A percentile compares a stretch with the other conserved stretches of the same genome.
Conservation (phyloP, 1,140 invertebrate species). For the Drosophila insularis region DNA sequence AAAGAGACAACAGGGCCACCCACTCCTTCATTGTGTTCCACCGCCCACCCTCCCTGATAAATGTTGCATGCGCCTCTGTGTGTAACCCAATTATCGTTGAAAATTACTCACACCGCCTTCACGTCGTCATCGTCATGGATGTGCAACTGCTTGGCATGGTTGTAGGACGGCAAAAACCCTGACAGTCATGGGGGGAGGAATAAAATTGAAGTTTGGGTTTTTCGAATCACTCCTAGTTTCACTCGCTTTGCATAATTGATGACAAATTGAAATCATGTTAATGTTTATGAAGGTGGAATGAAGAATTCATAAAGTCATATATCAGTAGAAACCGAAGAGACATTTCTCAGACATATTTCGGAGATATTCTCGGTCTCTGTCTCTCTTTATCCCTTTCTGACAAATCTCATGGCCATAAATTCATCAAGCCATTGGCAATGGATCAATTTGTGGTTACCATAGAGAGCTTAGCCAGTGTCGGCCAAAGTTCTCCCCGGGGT, state of each 20-base stretch:
- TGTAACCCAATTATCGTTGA: constrained; percentile 79
- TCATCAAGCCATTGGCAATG: constrained; percentile 66
- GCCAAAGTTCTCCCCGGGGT: constrained; percentile 37
- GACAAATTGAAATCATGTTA: constrained; percentile 82
- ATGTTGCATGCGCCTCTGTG: constrained; percentile 74
- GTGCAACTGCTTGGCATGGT: constrained; percentile 5
- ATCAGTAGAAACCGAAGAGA: neutral
- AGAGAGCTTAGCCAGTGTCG: constrained; percentile 51
- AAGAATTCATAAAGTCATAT: constrained; percentile 10
- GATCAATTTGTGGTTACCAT: constrained; percentile 73
- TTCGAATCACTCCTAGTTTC: constrained; percentile 50
- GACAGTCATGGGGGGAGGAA: neutral
- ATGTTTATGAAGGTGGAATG: constrained; percentile 30
- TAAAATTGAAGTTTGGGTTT: constrained; percentile 6
- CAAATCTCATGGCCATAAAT: constrained; percentile 59
- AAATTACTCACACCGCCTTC: constrained; percentile 69
- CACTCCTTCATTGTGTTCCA: neutral
- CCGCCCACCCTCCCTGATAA: constrained; percentile 48
- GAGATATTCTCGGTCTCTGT: no score
- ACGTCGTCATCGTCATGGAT: neutral
- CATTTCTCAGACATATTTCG: no score
- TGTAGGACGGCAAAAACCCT: neutral
- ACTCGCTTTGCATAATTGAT: constrained; percentile 81
- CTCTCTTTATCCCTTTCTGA: constrained; percentile 23
- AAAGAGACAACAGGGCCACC: constrained; percentile 7